Percentiles rank a stretch among this genome's conserved stretches.
Conservation (phyloP, 1,140 invertebrate species). For the Planococcus citri region DNA sequence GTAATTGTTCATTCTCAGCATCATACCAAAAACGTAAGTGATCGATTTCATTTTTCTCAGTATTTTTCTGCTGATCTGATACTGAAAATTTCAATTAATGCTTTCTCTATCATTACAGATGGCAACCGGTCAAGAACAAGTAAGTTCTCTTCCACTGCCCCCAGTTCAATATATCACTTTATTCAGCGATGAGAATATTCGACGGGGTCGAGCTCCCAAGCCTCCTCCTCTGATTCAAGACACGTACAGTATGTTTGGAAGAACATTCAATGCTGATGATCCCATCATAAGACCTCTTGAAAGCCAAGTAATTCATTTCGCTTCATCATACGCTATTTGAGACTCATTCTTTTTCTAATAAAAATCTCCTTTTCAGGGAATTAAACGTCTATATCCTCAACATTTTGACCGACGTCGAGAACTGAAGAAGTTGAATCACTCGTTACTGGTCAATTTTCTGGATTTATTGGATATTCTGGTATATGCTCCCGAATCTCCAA, state of each 20-base stretch:
- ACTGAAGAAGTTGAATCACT: conserved; percentile 94
- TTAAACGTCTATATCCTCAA: conserved; percentile 84
- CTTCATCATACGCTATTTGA: too few relatives aligned
- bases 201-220: conserved; percentile 69
- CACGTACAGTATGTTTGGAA: conserved; percentile 91
- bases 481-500: conserved; percentile 78
- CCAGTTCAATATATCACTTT: conserved; percentile 84
- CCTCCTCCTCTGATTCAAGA: conserved; percentile 80
- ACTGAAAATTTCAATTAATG: too few relatives aligned
- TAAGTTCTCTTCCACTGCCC: conserved; percentile 80
- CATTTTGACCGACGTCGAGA: conserved; percentile 91
- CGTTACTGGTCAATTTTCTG: conserved; percentile 87
- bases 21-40: too few relatives aligned
- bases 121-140: conserved; percentile 50
- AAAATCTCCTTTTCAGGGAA: too few relatives aligned
- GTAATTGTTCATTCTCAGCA: too few relatives aligned
- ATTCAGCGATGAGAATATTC: conserved; percentile 89
- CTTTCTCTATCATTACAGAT: too few relatives aligned
- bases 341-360: too few relatives aligned
- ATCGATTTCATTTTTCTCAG: too few relatives aligned
- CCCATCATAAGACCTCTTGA: conserved; percentile 86
- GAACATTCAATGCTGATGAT: conserved; percentile 85
- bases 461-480: conserved; percentile 92
- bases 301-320: conserved; percentile 70
- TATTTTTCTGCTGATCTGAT: too few relatives aligned